Base-by-base conservation (phyloP, 2,797 vertebrate genomes). In the Chaunax sp. region DNA sequence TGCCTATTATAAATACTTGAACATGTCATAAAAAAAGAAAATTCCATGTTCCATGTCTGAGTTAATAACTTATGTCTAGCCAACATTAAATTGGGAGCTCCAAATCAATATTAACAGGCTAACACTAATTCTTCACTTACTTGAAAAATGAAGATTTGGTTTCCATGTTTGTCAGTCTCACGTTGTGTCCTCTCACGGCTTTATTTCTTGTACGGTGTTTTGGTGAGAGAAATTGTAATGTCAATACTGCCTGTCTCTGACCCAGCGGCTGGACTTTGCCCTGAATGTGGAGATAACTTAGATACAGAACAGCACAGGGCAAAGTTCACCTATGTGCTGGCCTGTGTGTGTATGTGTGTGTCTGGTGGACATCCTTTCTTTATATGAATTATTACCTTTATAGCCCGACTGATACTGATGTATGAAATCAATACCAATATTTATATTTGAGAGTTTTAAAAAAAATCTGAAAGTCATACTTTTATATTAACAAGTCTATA, bases 111-210 rank as follows among this genome's bases (percentile, higher is more conserved):
- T 2, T 15, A 15, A 46, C 38, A 43, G 0, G 8, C 40, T 10
- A 22, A 52, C 77, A 64, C 4, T 33, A 41, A 75, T 26, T 22
- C 2, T 56, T 60, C 9, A 82, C 93, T 91, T 82, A 94, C 94
- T 93, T 95, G 47, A 95, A 65, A 53, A 94, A 78, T 25, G 89
- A 90, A 15, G 93, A 90, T 1, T 93, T 93, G 4, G 85, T 80
- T 1, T 94, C 93, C 94, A 95, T 94, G 58, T 16, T 81, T 6
- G 4, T n/a, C 23, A 7, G 26, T 30, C 25, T 69, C 51, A 40
- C 58, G 19, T 22, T 35, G 55, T 30, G 16, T 53, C 49, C 55
- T 65, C 37, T 65, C 43, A 19, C 50, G 28, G 52, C 25, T 3
- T 75, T 61, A 1, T 38, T 16, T 56, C 62, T 20, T n/a, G 6